Percentiles rank a stretch among this genome's conserved stretches.
These are phyloP conservation scores for Eleutherodactylus coqui DNA, from an alignment of 2,797 vertebrate species.

Conservation along the genomic window DNA sequence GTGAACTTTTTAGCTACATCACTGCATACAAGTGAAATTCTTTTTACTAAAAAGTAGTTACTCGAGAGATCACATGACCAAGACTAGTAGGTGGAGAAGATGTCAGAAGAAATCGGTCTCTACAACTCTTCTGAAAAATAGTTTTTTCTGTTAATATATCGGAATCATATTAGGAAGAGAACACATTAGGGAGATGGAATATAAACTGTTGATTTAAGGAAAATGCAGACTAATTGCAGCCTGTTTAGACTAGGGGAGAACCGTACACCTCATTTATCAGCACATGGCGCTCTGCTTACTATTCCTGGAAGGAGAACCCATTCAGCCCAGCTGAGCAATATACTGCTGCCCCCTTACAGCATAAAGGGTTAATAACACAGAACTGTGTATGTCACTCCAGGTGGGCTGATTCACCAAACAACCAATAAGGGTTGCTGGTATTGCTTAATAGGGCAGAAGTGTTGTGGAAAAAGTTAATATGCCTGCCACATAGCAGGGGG, in stretches of 20 bases:
- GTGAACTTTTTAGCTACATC: no score
- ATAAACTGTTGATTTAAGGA: not conserved
- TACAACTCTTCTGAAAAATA: not conserved
- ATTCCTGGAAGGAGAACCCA: constrained; percentile 17
- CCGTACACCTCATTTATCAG: not conserved
- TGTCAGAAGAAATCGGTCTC: not conserved
- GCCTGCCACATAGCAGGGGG: no score
- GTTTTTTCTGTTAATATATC: constrained; percentile 8
- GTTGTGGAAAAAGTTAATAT: no score
- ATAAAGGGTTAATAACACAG: constrained; percentile 63
- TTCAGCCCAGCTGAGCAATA: constrained; percentile 16
- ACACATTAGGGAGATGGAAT: not conserved
- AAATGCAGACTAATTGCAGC: not conserved
- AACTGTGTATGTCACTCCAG: constrained; percentile 59
- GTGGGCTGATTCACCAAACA: no score
- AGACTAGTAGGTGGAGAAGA: no score
- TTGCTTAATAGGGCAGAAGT: no score
- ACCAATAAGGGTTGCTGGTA: no score
- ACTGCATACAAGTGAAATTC: no score
- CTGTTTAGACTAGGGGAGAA: not conserved
- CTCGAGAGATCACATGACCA: no score
- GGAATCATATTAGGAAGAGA: not conserved
- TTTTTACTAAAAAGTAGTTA: no score
- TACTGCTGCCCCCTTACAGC: constrained; percentile 45
- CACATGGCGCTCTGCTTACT: not conserved